These are phyloP conservation scores for Girardinichthys multiradiatus DNA, from an alignment of 2,113 vertebrate genomes.

Conservation along the genomic window DNA sequence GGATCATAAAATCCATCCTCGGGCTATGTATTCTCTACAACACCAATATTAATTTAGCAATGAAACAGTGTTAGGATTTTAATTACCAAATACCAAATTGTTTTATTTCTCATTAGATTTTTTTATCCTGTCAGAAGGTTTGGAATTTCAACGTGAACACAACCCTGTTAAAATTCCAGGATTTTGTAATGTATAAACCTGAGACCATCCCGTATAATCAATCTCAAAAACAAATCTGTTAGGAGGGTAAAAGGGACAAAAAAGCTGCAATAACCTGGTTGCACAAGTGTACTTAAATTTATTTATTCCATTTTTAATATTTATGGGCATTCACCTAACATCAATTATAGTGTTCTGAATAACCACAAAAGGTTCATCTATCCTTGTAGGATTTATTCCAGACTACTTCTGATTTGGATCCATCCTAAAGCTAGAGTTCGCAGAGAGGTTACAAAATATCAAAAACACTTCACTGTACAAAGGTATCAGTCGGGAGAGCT, in stretches of 20 bases:
- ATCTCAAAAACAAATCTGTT: neutral
- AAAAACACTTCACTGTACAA: neutral
- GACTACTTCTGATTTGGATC: neutral
- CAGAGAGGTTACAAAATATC: neutral
- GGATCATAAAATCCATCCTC: conserved; percentile 35
- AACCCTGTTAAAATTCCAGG: neutral
- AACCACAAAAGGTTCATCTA: neutral
- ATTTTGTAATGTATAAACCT: neutral
- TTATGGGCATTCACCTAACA: neutral
- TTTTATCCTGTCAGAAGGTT: neutral
- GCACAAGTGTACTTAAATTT: neutral
- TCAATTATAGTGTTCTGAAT: neutral
- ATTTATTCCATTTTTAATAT: neutral
- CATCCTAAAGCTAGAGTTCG: neutral
- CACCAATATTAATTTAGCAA: conserved; percentile 24
- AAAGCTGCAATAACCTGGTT: neutral
- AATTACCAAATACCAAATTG: neutral
- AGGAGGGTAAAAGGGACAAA: neutral
- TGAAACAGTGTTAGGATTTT: conserved; percentile 11
- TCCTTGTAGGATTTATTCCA: neutral
- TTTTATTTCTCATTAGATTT: neutral
- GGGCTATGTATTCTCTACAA: conserved; percentile 3
- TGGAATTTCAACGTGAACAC: neutral
- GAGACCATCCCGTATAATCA: neutral
- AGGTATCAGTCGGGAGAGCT: too few relatives aligned